Base-by-base conservation (phyloP, 2,113 vertebrate species). In the Noctilio leporinus region DNA sequence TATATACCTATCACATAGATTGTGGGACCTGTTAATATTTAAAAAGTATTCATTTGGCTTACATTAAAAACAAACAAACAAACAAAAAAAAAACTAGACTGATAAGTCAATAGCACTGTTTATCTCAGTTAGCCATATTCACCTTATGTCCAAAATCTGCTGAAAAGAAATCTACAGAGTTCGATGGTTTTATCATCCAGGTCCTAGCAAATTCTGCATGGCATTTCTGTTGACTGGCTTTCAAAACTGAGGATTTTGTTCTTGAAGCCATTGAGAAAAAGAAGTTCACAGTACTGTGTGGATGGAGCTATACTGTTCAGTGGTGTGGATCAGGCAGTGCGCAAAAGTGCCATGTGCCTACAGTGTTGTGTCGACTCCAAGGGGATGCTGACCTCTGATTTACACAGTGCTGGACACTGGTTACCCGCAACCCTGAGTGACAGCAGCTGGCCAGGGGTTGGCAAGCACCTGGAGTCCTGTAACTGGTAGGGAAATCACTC, bases 281-380 rank as follows among this genome's bases (percentile, higher is more conserved):
- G 0, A 14, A 59, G 20, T 30, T 85, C 7, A 10, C 19, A 11
- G 14, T 30, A 57, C 28, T 33, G 33, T 35, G 78, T 38, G 40
- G 51, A 28, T 40, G 51, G 49, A 22, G 45, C 15, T 72, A 11
- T 4, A n/a, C 4, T 19, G 20, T 67, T 40, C 20, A n/a, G 7
- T 43, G 26, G 10, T 22, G 0, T 2, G 1, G 5, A 26, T 0
- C 12, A 3, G 45, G 10, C 7, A 22, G 20, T n/a, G 20, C 3
- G 17, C 35, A 87, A 15, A 82, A 15, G 55, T 30, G 4, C 14
- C 5, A 0, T 5, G 33, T 43, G 5, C 62, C 35, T 67, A 10
- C 10, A 12, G 65, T 3, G 30, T 17, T 24, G 8, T 10, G 3
- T 73, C 45, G 15, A 7, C 67, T 24, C 33, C 16, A 3, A 49